Percentiles rank a stretch among this genome's conserved stretches.
These are phyloP conservation scores for Drosophila sp. DNA, from an alignment of 1,140 invertebrate genomes.

Conservation along the genomic window DNA sequence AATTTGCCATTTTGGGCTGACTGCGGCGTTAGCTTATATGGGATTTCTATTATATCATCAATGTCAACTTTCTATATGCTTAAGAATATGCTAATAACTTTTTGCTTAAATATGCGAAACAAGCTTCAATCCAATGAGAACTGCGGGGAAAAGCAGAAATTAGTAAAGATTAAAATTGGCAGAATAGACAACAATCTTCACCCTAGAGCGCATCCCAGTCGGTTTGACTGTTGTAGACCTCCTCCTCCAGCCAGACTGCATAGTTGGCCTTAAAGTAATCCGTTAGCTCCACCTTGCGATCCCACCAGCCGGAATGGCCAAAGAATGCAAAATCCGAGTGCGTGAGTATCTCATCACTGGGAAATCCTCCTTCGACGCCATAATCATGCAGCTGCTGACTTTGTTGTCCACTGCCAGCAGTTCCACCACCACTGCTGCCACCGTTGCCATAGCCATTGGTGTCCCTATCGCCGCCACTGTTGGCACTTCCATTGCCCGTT, in stretches of 20 bases:
- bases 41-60: constrained; percentile 75
- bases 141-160: not conserved
- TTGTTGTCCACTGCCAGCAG: constrained; percentile 78
- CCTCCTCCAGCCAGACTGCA: constrained; percentile 97
- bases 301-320: constrained; percentile 83
- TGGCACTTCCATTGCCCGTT: constrained; percentile 62
- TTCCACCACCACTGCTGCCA: constrained; percentile 43
- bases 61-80: constrained; percentile 63
- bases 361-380: constrained; percentile 79
- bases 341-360: constrained; percentile 81
- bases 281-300: constrained; percentile 91
- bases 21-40: constrained; percentile 41
- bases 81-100: constrained; percentile 77
- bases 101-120: constrained; percentile 60
- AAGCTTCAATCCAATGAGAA: not conserved
- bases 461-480: constrained; percentile 47
- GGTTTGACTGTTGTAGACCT: constrained; percentile 95
- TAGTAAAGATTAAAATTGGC: not conserved
- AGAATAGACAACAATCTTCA: not conserved
- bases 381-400: constrained; percentile 76
- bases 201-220: constrained; percentile 88
- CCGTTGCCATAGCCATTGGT: constrained; percentile 39
- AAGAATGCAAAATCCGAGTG: constrained; percentile 83
- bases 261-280: constrained; percentile 99
- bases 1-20: constrained; percentile 20